phyloP scores from a whole-genome alignment of 2,888 invertebrate genomes.

The Petrophora chlorosata region DNA sequence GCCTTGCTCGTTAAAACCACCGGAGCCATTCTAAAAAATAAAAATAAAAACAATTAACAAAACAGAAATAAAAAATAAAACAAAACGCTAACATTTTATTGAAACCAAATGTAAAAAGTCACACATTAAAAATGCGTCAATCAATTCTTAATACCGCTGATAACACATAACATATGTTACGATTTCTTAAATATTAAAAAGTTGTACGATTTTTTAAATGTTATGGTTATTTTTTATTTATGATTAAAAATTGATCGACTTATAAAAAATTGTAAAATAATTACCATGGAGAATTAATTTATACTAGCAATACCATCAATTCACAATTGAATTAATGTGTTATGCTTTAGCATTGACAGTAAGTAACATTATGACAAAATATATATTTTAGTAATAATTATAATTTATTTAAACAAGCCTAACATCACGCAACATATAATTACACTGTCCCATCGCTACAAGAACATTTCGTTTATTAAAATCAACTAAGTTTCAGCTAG shows the following conservation, averaged over 20 bases:
- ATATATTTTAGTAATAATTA: conserved; percentile 1
- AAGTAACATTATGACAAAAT: conserved; percentile 16
- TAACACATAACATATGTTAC: neutral
- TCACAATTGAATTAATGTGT: conserved; percentile 13
- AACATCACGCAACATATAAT: conserved; percentile 14
- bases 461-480: conserved; percentile 7
- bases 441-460: conserved; percentile 30
- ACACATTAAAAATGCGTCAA: conserved; percentile 36
- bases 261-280: neutral
- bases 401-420: conserved; percentile 6
- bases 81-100: conserved; percentile 65
- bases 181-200: too few relatives aligned
- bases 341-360: neutral
- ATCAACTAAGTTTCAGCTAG: conserved; percentile 22
- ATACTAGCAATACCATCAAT: conserved; percentile 15
- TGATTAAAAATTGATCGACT: conserved; percentile 39
- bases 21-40: conserved; percentile 94
- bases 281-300: conserved; percentile 49
- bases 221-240: too few relatives aligned
- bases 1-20: conserved; percentile 89
- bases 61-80: conserved; percentile 56
- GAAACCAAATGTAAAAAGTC: conserved; percentile 46
- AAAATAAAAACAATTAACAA: conserved; percentile 81
- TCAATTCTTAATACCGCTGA: conserved; percentile 21
- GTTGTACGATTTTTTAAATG: too few relatives aligned